A percentile compares a stretch with the other conserved stretches of the same genome.
These are phyloP conservation scores for Apis mellifera DNA, from an alignment of 1,140 invertebrate species.

Conservation along the genomic window Amel_HAv3.1 CM009933.2:9916001-9916500, in stretches of 20 bases:
- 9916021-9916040: not conserved
- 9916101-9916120: conserved; percentile 1
- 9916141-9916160: conserved; percentile 8
- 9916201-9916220: conserved; percentile 46
- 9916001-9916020: conserved; percentile 14
- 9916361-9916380: too few relatives aligned
- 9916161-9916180: not conserved
- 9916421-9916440: too few relatives aligned
- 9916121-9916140: not conserved
- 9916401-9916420: too few relatives aligned
- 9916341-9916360: too few relatives aligned
- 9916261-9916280: conserved; percentile 32
- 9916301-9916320: not conserved
- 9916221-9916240: conserved; percentile 73
- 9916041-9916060: not conserved
- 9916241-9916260: conserved; percentile 73
- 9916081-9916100: not conserved
- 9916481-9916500: too few relatives aligned
- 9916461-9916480: too few relatives aligned
- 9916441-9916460: too few relatives aligned
- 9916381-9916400: too few relatives aligned
- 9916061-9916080: not conserved
- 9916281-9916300: not conserved
- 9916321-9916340: too few relatives aligned
- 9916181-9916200: conserved; percentile 2